Evolutionary conservation across 1,140 invertebrate species (phyloP).

Genomic region (Lucilia cuprina): DNA sequence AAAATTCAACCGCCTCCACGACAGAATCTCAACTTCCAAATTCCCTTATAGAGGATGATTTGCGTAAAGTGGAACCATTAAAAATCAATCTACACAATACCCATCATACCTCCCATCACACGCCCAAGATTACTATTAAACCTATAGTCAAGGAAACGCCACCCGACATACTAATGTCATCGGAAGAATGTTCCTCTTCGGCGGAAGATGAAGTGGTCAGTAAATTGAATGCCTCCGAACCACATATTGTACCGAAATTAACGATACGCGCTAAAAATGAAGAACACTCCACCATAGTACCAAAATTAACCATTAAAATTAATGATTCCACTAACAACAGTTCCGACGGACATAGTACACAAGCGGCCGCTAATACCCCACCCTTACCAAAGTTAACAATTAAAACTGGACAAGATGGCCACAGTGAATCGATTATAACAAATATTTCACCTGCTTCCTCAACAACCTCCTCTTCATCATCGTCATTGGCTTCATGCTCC

Average conservation of each 20-base stretch:
- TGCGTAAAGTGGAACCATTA: constrained; percentile 43
- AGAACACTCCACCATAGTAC: constrained; percentile 52
- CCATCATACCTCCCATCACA: constrained; percentile 19
- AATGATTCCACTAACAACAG: constrained; percentile 41
- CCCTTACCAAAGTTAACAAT: constrained; percentile 51
- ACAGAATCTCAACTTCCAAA: neutral
- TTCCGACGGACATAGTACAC: neutral
- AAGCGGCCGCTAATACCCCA: constrained; percentile 17
- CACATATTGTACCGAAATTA: constrained; percentile 59
- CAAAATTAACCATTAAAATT: constrained; percentile 59
- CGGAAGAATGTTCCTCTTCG: constrained; percentile 51
- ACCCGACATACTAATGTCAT: constrained; percentile 48
- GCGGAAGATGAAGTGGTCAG: constrained; percentile 48
- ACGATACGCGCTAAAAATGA: constrained; percentile 58
- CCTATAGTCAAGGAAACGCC: constrained; percentile 38
- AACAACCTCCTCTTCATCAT: constrained; percentile 47
- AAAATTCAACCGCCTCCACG: constrained; percentile 38
- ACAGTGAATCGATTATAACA: constrained; percentile 51
- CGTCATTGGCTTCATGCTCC: constrained; percentile 39
- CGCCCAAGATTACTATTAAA: constrained; percentile 44
- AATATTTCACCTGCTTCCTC: constrained; percentile 51
- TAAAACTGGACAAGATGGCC: constrained; percentile 49
- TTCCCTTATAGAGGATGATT: constrained; percentile 23
- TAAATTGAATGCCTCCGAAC: constrained; percentile 38
- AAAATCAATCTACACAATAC: constrained; percentile 43